Evolutionary conservation across 2,888 invertebrate genomes (phyloP).

Genomic region (Drosophila atroscutellata): DNA sequence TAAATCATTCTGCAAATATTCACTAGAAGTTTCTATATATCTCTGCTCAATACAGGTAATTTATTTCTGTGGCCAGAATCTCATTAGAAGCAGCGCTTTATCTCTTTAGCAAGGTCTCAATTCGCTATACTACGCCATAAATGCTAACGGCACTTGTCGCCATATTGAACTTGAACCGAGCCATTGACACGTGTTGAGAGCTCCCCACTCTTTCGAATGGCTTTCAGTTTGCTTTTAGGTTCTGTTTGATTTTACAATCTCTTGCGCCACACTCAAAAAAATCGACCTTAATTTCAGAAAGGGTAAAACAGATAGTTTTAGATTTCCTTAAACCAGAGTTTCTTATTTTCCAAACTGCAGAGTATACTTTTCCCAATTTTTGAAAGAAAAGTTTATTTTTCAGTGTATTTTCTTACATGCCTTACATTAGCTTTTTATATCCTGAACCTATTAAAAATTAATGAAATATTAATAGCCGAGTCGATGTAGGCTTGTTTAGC

Average conservation of each 20-base stretch:
- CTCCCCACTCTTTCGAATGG: constrained; percentile 9
- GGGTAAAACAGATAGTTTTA: neutral
- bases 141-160: constrained; percentile 50
- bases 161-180: constrained; percentile 69
- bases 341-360: neutral
- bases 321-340: neutral
- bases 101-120: constrained; percentile 7
- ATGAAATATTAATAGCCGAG: neutral
- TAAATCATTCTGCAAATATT: constrained; percentile 9
- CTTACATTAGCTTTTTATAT: neutral
- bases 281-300: neutral
- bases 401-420: neutral
- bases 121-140: constrained; percentile 43
- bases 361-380: neutral
- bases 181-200: constrained; percentile 64
- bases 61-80: neutral
- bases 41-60: neutral
- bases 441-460: neutral
- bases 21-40: neutral
- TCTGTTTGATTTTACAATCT: constrained; percentile 36
- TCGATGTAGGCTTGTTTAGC: neutral
- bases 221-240: constrained; percentile 19
- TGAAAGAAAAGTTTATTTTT: neutral
- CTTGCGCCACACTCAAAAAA: constrained; percentile 13
- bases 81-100: neutral